Base-by-base conservation (phyloP, 2,888 invertebrate species). In the Drosophila fungiperda region DNA sequence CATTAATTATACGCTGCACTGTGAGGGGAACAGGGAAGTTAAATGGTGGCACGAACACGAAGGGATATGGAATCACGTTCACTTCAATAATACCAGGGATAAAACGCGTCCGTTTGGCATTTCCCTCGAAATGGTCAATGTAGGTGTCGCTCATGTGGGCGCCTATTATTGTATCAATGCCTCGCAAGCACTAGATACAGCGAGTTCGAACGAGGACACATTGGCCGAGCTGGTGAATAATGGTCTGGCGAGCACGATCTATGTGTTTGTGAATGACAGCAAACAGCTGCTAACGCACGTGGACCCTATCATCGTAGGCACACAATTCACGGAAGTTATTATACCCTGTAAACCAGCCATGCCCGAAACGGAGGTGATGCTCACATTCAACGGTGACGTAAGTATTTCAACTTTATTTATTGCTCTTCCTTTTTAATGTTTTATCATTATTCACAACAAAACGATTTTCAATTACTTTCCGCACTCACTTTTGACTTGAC, bases 341-440 rank as follows among this genome's bases (percentile, higher is more conserved):
- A 94, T 96, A 77, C 95, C 95, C 29, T 96, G 96, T 84, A 94
- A 94, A 54, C 95, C 96, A 7, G 94, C 96, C 1, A 94, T 95
- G 54, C 95, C 95, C 2, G 92, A 94, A 67, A 93, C 94, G 2
- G 91, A 93, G 23, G 95, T 96, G 1, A 76, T 92, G 49, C 88
- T 95, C 9, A 89, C 83, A 20, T 88, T 92, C 20, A 93, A 91
- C 65, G 90, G 91, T 38, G 90, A 93, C 90, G 94, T 94, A 90
- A 81, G 87, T 66, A 35, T 26, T 17, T 29, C 1, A 20, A 12
- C 4, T 33, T 38, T 12, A 11, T 26, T 12, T 2, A 12, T 17
- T 29, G 48, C 0, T 45, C 1, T 32, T 52, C 3, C 11, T 8
- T 26, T 20, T 55, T 17, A 17, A 15, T 23, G 33, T 15, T 36